A percentile compares a stretch with the other conserved stretches of the same genome.
Evolutionary conservation across 2,113 vertebrate species (phyloP).

Genomic region (Nyctibius bracteatus): DNA sequence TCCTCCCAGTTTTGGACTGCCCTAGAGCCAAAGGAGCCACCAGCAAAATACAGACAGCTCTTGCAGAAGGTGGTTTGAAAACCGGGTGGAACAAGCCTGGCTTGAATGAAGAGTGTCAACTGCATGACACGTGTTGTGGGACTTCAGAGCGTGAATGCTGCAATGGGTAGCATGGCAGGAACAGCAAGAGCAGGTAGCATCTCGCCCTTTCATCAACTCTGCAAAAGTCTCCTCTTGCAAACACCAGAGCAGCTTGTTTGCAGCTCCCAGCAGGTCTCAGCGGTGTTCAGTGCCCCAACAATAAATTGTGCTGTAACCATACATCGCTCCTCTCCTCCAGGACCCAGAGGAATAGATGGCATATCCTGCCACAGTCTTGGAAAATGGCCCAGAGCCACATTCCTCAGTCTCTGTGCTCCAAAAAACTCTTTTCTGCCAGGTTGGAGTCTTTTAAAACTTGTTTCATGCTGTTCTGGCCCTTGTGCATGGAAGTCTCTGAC

Average conservation of each 20-base stretch:
- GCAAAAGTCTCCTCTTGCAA: background rate
- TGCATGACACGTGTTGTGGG: rapidly evolving
- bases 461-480: background rate
- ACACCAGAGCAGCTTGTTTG: background rate
- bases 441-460: background rate
- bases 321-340: background rate
- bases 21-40: background rate
- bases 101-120: background rate
- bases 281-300: background rate
- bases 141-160: background rate
- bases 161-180: rapidly evolving
- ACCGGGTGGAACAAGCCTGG: background rate
- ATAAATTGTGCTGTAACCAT: background rate
- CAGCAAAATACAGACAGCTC: background rate
- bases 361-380: background rate
- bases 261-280: background rate
- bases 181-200: rapidly evolving
- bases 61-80: background rate
- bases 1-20: background rate
- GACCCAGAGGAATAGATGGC: background rate
- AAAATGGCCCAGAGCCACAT: background rate
- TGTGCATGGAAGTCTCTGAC: background rate
- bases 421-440: background rate
- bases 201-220: background rate
- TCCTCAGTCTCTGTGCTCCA: background rate